phyloP scores from a whole-genome alignment of 2,797 vertebrate species.

The Pseudochirops cupreus region DNA sequence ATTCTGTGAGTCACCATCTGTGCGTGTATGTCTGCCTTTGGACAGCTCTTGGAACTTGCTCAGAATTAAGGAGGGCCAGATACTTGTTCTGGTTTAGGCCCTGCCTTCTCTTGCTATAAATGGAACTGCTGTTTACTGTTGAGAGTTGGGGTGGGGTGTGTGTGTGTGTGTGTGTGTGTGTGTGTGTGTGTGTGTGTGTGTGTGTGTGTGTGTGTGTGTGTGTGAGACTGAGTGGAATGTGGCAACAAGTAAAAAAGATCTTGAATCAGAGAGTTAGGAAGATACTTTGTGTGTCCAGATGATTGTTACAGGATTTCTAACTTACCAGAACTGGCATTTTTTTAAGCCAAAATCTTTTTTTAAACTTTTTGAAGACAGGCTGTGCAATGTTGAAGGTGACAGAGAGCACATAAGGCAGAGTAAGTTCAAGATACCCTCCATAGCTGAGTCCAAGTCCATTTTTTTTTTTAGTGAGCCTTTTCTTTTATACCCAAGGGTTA shows the following conservation, averaged over 20 bases:
- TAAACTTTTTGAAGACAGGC: constrained; percentile 46
- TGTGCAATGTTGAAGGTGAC: constrained; percentile 29
- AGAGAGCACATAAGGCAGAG: not conserved
- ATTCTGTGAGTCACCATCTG: constrained; percentile 29
- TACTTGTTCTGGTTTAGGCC: constrained; percentile 26
- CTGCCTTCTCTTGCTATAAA: not conserved
- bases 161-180: too few relatives aligned
- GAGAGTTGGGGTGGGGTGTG: too few relatives aligned
- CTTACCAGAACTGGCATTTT: not conserved
- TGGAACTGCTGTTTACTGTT: not conserved
- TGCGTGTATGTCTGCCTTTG: constrained; percentile 36
- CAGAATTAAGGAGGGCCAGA: constrained; percentile 34
- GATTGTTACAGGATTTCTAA: constrained; percentile 6
- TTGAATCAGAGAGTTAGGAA: not conserved
- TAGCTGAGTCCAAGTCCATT: not conserved
- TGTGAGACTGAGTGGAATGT: not conserved
- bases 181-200: too few relatives aligned
- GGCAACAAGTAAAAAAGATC: not conserved
- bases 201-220: too few relatives aligned
- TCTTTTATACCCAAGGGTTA: not conserved
- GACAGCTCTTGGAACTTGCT: constrained; percentile 30
- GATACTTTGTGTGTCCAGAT: not conserved
- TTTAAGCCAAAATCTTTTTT: constrained; percentile 43
- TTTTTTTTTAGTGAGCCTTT: not conserved
- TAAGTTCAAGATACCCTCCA: not conserved